Percentiles rank a stretch among this genome's conserved stretches.
These are phyloP conservation scores for Apamea sordens DNA, from an alignment of 2,888 invertebrate genomes.

Conservation along the genomic window DNA sequence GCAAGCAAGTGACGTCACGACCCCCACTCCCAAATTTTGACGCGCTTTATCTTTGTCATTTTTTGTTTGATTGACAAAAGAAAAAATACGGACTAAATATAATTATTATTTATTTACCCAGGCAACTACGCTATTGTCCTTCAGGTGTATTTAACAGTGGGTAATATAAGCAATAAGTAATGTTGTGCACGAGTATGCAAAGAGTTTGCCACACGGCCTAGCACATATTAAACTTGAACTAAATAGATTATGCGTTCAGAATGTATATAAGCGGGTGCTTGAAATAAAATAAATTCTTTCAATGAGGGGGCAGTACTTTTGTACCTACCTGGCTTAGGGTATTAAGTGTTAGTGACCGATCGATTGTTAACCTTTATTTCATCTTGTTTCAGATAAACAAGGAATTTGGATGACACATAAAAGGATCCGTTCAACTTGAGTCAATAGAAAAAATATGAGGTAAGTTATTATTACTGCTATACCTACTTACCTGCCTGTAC, in stretches of 20 bases:
- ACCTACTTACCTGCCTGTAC: background rate
- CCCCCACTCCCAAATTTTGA: no score
- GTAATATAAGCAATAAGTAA: conserved; percentile 14
- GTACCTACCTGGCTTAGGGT: background rate
- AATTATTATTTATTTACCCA: no score
- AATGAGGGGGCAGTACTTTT: no score
- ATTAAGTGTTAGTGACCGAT: background rate
- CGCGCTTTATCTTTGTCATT: no score
- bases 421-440: conserved; percentile 11
- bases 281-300: background rate
- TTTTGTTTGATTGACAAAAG: no score
- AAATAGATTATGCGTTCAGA: conserved; percentile 21
- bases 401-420: conserved; percentile 75
- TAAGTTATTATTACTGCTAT: conserved; percentile 48
- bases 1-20: no score
- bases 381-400: conserved; percentile 80
- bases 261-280: background rate
- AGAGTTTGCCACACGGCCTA: background rate
- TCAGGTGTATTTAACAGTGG: conserved; percentile 11
- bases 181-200: conserved; percentile 5
- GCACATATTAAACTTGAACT: conserved; percentile 36
- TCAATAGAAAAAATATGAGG: conserved; percentile 62
- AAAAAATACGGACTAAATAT: no score
- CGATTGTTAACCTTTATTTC: conserved; percentile 32
- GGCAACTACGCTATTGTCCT: no score